Conservation (phyloP, 2,888 invertebrate genomes). For the Mythimna impura region DNA sequence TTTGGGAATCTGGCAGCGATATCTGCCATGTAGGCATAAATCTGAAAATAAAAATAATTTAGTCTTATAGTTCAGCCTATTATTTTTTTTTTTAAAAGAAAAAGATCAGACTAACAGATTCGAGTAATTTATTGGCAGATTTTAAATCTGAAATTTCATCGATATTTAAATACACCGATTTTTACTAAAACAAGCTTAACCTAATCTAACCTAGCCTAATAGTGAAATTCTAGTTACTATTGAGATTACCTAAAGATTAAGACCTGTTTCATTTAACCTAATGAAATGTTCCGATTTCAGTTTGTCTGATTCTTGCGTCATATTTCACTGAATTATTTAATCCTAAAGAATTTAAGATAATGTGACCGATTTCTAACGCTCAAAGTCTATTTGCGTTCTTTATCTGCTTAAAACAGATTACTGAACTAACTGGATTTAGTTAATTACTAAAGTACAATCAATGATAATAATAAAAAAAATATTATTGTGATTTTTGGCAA, state of each 20-base stretch:
- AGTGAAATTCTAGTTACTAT: neutral
- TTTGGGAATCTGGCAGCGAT: constrained; percentile 84
- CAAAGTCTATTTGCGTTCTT: neutral
- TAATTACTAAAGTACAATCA: neutral
- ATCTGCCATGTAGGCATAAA: constrained; percentile 80
- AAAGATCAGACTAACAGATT: neutral
- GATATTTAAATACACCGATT: too few species aligned
- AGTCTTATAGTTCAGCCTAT: neutral
- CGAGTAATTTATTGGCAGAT: neutral
- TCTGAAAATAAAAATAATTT: constrained; percentile 53
- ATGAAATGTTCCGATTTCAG: neutral
- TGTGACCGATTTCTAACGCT: neutral
- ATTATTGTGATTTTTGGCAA: neutral
- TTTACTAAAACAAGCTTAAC: too few species aligned
- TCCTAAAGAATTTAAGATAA: neutral
- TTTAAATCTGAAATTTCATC: too few species aligned
- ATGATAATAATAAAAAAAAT: constrained; percentile 1
- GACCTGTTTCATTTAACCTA: neutral
- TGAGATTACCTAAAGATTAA: neutral
- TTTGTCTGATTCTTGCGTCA: neutral
- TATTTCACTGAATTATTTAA: neutral
- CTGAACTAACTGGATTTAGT: neutral
- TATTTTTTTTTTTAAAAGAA: neutral
- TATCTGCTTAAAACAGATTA: constrained; percentile 13
- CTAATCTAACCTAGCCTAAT: neutral